Evolutionary conservation across 2,797 vertebrate species (phyloP).

Genomic region (Brachyrhaphis roseni): DNA sequence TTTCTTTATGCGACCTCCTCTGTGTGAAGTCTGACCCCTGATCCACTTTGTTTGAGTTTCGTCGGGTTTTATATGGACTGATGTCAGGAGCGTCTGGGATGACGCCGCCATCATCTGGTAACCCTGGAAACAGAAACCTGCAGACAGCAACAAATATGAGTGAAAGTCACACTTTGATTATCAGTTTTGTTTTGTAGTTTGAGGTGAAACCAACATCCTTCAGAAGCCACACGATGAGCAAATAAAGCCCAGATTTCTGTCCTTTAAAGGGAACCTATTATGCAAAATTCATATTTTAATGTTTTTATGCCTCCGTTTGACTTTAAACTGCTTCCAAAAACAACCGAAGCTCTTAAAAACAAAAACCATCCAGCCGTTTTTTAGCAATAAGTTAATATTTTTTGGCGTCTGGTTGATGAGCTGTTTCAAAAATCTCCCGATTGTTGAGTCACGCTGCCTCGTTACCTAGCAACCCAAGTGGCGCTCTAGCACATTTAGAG

Average conservation of each 20-base stretch:
- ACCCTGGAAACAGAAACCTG: constrained; percentile 96
- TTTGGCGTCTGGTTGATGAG: too few species aligned
- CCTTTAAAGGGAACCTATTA: neutral
- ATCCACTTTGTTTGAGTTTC: constrained; percentile 26
- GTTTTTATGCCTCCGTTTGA: too few species aligned
- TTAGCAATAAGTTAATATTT: too few species aligned
- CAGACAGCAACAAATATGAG: constrained; percentile 2
- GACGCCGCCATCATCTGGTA: constrained; percentile 92
- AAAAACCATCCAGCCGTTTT: too few species aligned
- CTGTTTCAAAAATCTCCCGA: too few species aligned
- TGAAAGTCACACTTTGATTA: neutral
- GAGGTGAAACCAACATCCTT: neutral
- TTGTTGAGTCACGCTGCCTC: too few species aligned
- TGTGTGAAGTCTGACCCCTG: constrained; percentile 68
- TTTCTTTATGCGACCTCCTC: neutral
- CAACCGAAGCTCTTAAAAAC: too few species aligned
- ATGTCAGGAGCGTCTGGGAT: constrained; percentile 78
- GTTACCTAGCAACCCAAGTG: too few species aligned
- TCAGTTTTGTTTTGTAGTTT: neutral
- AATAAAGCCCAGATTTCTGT: neutral
- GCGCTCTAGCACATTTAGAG: too few species aligned
- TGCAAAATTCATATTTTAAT: too few species aligned
- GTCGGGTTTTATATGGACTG: constrained; percentile 68
- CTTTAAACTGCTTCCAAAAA: too few species aligned
- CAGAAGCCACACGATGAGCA: neutral